phyloP scores from a whole-genome alignment of 2,113 vertebrate genomes.

The Callaeas wilsoni region DNA sequence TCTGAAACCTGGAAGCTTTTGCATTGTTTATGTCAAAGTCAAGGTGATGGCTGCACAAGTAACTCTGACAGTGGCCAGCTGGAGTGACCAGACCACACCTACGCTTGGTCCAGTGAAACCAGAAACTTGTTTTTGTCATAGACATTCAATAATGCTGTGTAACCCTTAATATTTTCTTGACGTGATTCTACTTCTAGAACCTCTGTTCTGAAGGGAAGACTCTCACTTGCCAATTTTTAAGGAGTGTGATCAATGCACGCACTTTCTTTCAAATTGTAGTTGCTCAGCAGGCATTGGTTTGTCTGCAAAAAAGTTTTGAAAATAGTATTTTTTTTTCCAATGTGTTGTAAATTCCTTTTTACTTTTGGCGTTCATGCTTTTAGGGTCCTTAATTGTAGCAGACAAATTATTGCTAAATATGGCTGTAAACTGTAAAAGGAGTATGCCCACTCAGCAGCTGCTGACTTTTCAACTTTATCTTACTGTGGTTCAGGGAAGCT shows the following conservation, averaged over 20 bases:
- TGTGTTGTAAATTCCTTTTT: neutral
- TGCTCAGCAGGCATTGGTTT: neutral
- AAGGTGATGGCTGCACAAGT: neutral
- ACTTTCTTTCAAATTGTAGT: neutral
- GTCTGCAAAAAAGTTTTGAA: neutral
- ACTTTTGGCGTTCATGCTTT: neutral
- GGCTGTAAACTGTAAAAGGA: neutral
- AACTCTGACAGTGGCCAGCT: neutral
- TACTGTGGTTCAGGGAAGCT: neutral
- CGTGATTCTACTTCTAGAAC: neutral
- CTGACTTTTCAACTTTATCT: neutral
- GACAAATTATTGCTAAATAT: neutral
- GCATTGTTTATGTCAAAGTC: neutral
- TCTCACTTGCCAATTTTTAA: neutral
- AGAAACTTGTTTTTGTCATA: neutral
- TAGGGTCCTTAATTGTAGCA: neutral
- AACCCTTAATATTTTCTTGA: neutral
- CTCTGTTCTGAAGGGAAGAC: neutral
- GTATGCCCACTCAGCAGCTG: neutral
- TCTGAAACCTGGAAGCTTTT: neutral
- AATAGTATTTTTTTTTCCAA: neutral
- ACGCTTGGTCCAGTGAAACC: neutral
- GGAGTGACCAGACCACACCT: neutral
- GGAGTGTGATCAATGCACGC: neutral
- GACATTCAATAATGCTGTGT: neutral